Base-by-base conservation (phyloP, 1,140 invertebrate genomes). In the Drosophila lacertosa region DNA sequence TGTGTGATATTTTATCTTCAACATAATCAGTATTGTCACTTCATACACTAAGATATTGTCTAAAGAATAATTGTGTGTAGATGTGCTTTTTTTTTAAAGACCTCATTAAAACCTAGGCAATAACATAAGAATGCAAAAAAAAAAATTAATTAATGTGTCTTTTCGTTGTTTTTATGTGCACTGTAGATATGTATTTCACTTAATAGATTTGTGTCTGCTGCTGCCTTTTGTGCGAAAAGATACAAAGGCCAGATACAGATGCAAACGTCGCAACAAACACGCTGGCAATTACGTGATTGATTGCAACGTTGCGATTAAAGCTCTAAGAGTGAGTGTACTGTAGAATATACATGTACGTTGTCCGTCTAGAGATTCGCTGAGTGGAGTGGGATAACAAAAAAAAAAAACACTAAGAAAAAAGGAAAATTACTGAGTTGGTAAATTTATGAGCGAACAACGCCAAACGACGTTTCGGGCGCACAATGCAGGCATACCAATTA, bases 231-330 rank as follows among this genome's bases (percentile, higher is more conserved):
- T 79, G 71, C 63, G 70, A 75, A 77, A 80, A 84, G 80, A 84
- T 76, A 70, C 71, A 75, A 74, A 51, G 40, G 44, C 72, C 22
- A 82, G 77, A 86, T 82, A 86, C 66, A 74, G 74, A 82, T 86
- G 69, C 72, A 69, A 81, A 70, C 73, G 55, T 72, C 68, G 57
- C 55, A 70, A 63, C 62, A 80, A 86, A 86, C 77, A 81, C 72
- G 81, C 77, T 77, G 77, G 69, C 69, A 88, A 88, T 62, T 86
- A 86, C 81, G 81, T 86, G 81, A 86, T 86, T 82, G 81, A 86
- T 86, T 67, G 82, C 70, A 47, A 45, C 59, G 35, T 20, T 47
- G 65, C 58, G 81, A 86, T 86, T 86, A 83, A 63, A 60, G 42
- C 35, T 39, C 39, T 60, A 64, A 44, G 64, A 64, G 44, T 63